Base-by-base conservation (phyloP, 2,888 invertebrate genomes). In the Baronia brevicornis region DNA sequence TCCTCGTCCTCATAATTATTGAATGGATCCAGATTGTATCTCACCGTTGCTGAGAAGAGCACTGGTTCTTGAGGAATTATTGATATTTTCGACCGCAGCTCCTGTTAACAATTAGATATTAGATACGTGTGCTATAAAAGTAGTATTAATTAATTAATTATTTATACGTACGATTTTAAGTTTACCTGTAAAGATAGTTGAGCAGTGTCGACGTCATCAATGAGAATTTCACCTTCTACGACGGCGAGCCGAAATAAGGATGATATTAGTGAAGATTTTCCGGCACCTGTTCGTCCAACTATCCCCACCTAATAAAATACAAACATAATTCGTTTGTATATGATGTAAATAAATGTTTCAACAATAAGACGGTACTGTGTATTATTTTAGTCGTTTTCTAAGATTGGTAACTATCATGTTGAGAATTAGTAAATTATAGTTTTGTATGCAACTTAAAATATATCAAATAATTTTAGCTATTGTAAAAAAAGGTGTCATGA, bases 271-370 rank as follows among this genome's bases (percentile, higher is more conserved):
- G 92, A 92, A 0, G 91, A 92, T 66, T 93, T 93, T 1, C 94
- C 95, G 1, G 94, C 94, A 1, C 95, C 95, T 0, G 95, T 95
- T 32, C 94, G 84, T 1, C 94, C 94, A 3, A 93, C 92, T 44
- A 94, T 91, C 6, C 93, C 93, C 34, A 93, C 88, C 90, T 93
- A 66, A 45, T 74, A 20, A 19, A 25, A 8, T 5, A 5, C 19
- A 9, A 17, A 13, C 17, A 4, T 23, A n/a, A 5, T 25, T 15
- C 11, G n/a, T n/a, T 14, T 25, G 6, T 10, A 20, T n/a, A n/a
- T n/a, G n/a, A n/a, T n/a, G n/a, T n/a, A n/a, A n/a, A n/a, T n/a
- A n/a, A n/a, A n/a, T n/a, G n/a, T n/a, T n/a, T n/a, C n/a, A n/a
- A n/a, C n/a, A n/a, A n/a, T n/a, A n/a, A n/a, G n/a, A n/a, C n/a